Conservation (phyloP, 2,797 vertebrate species). For the Paedocypris micromegethes region DNA sequence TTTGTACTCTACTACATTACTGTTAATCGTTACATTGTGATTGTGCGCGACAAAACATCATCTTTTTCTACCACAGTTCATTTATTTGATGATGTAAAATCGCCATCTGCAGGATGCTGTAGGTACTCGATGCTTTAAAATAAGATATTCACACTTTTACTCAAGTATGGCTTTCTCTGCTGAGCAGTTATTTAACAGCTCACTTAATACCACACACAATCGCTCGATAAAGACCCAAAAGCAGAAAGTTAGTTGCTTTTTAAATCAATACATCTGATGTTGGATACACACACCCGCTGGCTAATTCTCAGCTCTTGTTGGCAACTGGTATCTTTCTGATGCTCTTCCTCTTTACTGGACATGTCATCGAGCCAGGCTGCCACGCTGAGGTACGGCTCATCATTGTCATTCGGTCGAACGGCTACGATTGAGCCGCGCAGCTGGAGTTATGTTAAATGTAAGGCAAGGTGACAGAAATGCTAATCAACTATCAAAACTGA, state of each 20-base stretch:
- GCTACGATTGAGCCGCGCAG: conserved; percentile 62
- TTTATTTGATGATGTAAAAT: too few relatives aligned
- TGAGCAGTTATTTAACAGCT: conserved; percentile 27
- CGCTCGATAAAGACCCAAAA: conserved; percentile 24
- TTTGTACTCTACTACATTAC: too few relatives aligned
- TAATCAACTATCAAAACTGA: conserved; percentile 68
- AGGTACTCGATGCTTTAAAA: too few relatives aligned
- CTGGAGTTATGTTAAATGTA: conserved; percentile 71
- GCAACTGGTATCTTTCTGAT: conserved; percentile 48
- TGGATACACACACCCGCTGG: conserved; percentile 17
- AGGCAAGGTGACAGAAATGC: conserved; percentile 67
- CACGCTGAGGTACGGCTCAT: conserved; percentile 60
- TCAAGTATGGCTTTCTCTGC: too few relatives aligned
- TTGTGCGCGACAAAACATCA: too few relatives aligned
- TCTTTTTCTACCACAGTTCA: too few relatives aligned
- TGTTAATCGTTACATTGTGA: too few relatives aligned
- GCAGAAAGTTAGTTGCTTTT: conserved; percentile 22
- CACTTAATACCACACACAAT: conserved; percentile 26
- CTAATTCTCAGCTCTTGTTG: conserved; percentile 26
- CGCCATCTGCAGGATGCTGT: too few relatives aligned
- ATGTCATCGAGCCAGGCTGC: conserved; percentile 53
- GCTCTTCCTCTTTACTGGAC: conserved; percentile 49
- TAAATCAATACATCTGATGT: conserved; percentile 32
- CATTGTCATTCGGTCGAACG: conserved; percentile 60
- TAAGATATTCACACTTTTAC: too few relatives aligned